Base-by-base conservation (phyloP, 2,113 vertebrate species). In the Grus americana region DNA sequence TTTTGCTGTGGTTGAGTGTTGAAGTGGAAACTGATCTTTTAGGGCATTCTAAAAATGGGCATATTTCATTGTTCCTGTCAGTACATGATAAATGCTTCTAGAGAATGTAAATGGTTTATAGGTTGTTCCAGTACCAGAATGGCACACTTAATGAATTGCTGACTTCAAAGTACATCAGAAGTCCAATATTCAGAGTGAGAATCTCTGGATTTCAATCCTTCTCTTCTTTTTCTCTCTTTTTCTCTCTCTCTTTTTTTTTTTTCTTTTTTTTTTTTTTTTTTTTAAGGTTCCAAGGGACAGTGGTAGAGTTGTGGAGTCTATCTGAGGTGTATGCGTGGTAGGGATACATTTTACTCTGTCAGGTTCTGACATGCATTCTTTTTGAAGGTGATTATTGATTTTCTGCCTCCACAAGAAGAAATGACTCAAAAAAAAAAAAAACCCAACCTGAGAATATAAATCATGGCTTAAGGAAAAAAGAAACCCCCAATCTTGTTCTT, bases 351-450 rank as follows among this genome's bases (percentile, higher is more conserved):
- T 94, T 83, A 75, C 29, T 79, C 38, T 15, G 8, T 88, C 74
- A 85, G 49, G 70, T 94, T 93, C 76, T 85, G 62, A 88, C 70
- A 74, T 49, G 74, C 34, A 65, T 86, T 91, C 58, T 57, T 89
- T 94, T 79, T 94, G 83, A 87, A 91, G 23, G 44, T 42, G 36
- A 67, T 61, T 83, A 89, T 87, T 85, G 88, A 96, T 88, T 90
- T 94, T 86, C 71, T 96, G 52, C 52, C 67, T 91, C n/a, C 54
- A 72, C 42, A 86, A 85, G 58, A 80, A 83, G 68, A 86, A 75
- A 74, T 34, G 2, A 70, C 24, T 78, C 46, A 36, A 36, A 36
- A 79, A 63, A 83, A 88, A 38, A 38, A 15, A 3, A 4, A 29
- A 10, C 20, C 17, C 34, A 73, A 79, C 3, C 27, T 17, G 10